A percentile compares a stretch with the other conserved stretches of the same genome.
phyloP scores from a whole-genome alignment of 2,113 vertebrate species.

The Engystomops pustulosus region DNA sequence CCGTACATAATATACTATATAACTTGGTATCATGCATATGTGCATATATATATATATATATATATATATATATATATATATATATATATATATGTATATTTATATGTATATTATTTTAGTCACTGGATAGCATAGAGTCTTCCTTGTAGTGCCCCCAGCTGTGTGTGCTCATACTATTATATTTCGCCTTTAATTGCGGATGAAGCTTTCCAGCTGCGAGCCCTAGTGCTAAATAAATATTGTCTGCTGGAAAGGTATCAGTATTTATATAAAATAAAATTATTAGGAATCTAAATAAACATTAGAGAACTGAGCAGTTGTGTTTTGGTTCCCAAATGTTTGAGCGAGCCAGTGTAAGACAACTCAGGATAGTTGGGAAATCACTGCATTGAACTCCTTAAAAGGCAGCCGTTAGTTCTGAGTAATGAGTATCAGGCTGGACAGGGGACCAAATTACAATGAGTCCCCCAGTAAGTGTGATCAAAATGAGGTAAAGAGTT shows the following conservation, averaged over 20 bases:
- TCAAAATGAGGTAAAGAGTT: no score
- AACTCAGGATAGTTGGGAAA: neutral
- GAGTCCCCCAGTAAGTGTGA: neutral
- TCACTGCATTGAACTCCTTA: neutral
- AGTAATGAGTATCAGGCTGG: neutral
- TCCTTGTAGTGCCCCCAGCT: neutral
- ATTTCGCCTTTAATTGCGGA: neutral
- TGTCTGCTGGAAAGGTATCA: constrained; percentile 41
- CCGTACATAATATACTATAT: no score
- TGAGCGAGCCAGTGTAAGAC: neutral
- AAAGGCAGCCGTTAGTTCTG: neutral
- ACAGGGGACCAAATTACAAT: neutral
- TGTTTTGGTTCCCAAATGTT: neutral
- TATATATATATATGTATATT: no score
- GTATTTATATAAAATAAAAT: constrained; percentile 36
- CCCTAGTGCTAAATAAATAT: constrained; percentile 46
- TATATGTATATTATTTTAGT: neutral
- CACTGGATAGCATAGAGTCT: neutral
- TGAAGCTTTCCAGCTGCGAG: constrained; percentile 47
- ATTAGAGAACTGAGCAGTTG: neutral
- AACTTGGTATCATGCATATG: no score
- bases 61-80: no score
- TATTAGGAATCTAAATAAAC: constrained; percentile 27
- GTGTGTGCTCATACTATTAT: neutral
- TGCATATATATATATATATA: no score